Evolutionary conservation across 1,140 invertebrate genomes (phyloP), one percentile per base, ranked within the genome.

Genomic region (Thrips palmi): DNA sequence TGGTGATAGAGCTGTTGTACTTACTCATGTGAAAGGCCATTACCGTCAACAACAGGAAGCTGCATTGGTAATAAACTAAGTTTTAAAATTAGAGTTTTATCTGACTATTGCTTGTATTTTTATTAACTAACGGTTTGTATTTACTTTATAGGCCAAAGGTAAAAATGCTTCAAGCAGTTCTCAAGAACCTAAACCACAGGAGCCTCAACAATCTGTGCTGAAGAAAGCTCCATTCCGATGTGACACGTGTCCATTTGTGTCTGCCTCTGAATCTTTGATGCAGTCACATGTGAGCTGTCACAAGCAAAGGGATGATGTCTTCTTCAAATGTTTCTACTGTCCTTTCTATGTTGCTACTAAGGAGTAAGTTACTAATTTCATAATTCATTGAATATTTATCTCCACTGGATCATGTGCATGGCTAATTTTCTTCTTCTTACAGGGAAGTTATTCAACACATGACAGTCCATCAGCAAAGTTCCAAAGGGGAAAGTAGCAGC

Each of bases 261-360:
- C 70, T 30, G 56, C 63, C 14, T 72, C 76, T 47, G 63, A 70
- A 23, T 62, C 64, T 18, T 58, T 68, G 38, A 64, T 84, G 39
- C 65, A 74, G 33, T 58, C 68, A 29, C 83, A 88, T 52, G 59
- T 72, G 48, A 64, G 70, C 33, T 71, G 81, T 48, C 83, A 86
- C 56, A 65, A 71, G 32, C 68, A 71, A 1, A 71, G 70, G 36
- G 52, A 68, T 5, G 70, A 72, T 30, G 71, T 74, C 15, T 69
- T 73, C 45, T 77, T 76, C 47, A 86, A 84, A 54, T 88, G 84
- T 56, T 71, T 71, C 45, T 70, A 74, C 44, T 88, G 83, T 54
- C 74, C 78, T 1, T 86, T 71, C 54, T 82, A 76, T 52, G 80
- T 82, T 1, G 67, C 59, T 49, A 58, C 62, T 36, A 65, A 66